Evolutionary conservation across 2,888 invertebrate species (phyloP), one percentile per base, ranked within the genome.

Genomic region (Phrixothrix hirtus): DNA sequence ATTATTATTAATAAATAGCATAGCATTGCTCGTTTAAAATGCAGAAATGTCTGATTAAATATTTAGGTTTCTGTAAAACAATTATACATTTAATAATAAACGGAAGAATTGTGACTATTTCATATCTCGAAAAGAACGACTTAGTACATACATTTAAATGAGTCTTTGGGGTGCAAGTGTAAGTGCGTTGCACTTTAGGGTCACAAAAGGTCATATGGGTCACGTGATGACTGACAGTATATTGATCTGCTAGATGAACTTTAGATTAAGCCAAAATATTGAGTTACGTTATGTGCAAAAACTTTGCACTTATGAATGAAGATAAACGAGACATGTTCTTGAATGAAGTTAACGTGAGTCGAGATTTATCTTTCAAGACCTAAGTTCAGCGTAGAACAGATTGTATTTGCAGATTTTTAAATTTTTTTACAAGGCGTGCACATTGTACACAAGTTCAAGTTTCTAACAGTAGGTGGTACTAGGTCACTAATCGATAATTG

Each of bases 111-210:
- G 21, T 21, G 7, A 38, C 27, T 25, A n/a, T 16, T 16, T 36
- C 11, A 12, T 25, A 21, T 17, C 21, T 38, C 21, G 13, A 37
- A 46, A 51, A 12, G 32, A 35, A 11, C 17, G 16, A 30, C 29
- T 26, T 16, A 21, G 41, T n/a, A n/a, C n/a, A 34, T 31, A 15
- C 31, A 29, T 32, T 37, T 44, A 38, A 51, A 51, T 31, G 45
- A 47, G 43, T 39, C 31, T 44, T 45, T 32, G 38, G 50, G 50
- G 46, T 49, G 55, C 55, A 55, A 46, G 55, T 55, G 55, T 53
- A 57, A 59, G 62, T 62, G 51, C 60, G 59, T 59, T 59, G 59
- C 58, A 59, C 59, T 52, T 55, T 31, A 44, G 52, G 61, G 59
- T 61, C 60, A 62, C 37, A 50, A 35, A 55, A 58, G 62, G 60